Evolutionary conservation across 2,888 invertebrate genomes (phyloP).

Genomic region (Ecdyonurus torrentis): DNA sequence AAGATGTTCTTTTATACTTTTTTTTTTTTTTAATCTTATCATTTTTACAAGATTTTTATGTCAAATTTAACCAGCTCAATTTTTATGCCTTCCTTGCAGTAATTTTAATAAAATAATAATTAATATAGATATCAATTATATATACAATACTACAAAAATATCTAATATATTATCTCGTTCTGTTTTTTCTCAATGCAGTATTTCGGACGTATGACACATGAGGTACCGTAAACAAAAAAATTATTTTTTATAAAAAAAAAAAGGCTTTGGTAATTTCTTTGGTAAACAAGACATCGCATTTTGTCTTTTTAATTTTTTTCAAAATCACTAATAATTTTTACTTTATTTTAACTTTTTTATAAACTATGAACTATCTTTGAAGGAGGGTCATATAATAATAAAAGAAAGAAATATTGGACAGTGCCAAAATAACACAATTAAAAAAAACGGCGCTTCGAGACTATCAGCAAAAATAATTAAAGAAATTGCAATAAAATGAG

Average conservation of each 20-base stretch:
- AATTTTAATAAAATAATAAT: neutral
- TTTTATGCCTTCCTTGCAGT: neutral
- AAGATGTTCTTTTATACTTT: no score
- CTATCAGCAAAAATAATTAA: no score
- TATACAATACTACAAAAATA: neutral
- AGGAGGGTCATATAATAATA: neutral
- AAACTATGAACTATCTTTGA: neutral
- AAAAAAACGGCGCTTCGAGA: no score
- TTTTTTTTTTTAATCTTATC: no score
- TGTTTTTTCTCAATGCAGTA: conserved; percentile 1
- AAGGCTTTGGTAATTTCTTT: neutral
- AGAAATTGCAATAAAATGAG: neutral
- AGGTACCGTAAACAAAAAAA: neutral
- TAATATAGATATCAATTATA: neutral
- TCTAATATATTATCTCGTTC: conserved; percentile 1
- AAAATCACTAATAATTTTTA: neutral
- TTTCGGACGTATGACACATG: conserved; percentile 1
- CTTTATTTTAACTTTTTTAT: neutral
- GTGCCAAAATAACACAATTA: no score
- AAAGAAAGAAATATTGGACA: no score
- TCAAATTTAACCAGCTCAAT: no score
- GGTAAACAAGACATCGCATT: neutral
- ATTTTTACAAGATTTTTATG: no score
- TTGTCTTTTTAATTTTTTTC: neutral
- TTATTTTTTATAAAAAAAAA: neutral